Conservation (phyloP, 2,888 invertebrate genomes). For the Lucinisca nassula region DNA sequence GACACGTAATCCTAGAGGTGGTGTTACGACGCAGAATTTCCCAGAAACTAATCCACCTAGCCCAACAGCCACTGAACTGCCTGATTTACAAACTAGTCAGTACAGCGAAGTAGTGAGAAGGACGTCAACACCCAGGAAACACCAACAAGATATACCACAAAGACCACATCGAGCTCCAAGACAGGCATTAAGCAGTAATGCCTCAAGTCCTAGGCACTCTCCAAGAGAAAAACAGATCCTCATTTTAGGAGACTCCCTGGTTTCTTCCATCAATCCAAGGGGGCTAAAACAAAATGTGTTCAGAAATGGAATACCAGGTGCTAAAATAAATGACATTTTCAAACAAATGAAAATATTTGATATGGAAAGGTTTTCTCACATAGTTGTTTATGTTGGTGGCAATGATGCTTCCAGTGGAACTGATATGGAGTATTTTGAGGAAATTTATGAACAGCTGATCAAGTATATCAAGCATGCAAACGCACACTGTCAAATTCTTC, state of each 20-base stretch:
- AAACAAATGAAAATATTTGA: not conserved
- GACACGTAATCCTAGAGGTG: no score
- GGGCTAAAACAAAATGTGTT: not conserved
- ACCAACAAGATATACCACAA: no score
- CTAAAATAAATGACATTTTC: not conserved
- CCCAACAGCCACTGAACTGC: no score
- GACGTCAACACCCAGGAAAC: no score
- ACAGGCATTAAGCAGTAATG: no score
- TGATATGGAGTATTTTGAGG: constrained; percentile 3
- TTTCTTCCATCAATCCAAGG: not conserved
- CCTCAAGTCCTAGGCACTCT: no score
- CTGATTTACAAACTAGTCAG: no score
- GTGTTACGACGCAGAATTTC: no score
- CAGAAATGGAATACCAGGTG: not conserved
- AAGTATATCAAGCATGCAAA: not conserved
- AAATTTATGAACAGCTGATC: not conserved
- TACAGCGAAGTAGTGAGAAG: no score
- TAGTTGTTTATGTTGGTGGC: not conserved
- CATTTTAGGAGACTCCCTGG: not conserved
- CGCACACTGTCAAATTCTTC: not conserved
- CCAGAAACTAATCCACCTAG: no score
- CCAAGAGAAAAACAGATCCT: not conserved
- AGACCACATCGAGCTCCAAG: no score
- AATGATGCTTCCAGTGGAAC: not conserved
- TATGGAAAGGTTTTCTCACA: not conserved